phyloP scores from a whole-genome alignment of 2,888 invertebrate species.

The Epinotia nisella region DNA sequence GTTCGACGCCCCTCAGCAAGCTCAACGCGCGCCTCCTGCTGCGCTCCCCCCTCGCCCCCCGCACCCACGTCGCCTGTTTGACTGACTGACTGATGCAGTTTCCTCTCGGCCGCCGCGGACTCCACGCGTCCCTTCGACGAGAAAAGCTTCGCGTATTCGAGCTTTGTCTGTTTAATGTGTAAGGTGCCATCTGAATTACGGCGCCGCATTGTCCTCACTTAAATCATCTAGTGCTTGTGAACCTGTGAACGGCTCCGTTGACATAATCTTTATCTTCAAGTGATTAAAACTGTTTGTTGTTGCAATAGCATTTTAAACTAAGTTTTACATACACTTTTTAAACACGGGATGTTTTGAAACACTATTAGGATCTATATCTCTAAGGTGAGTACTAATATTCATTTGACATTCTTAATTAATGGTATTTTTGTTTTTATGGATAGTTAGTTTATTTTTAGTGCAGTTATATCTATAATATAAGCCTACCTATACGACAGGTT shows the following conservation, averaged over 20 bases:
- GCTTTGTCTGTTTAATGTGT: constrained; percentile 71
- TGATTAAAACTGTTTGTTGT: constrained; percentile 68
- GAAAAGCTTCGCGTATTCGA: constrained; percentile 75
- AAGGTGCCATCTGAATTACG: constrained; percentile 64
- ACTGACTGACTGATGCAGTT: constrained; percentile 73
- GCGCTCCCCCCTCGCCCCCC: constrained; percentile 43
- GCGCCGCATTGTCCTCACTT: constrained; percentile 52
- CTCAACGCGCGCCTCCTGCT: constrained; percentile 48
- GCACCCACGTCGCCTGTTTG: constrained; percentile 52
- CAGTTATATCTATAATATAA: background rate
- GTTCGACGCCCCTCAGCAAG: constrained; percentile 67
- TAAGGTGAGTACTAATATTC: constrained; percentile 47
- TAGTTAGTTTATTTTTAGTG: background rate
- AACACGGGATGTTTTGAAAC: constrained; percentile 69
- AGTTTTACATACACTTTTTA: constrained; percentile 73
- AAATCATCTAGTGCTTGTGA: constrained; percentile 58
- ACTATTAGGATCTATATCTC: constrained; percentile 64
- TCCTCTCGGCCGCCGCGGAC: constrained; percentile 59
- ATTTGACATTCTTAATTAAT: background rate
- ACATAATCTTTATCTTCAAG: constrained; percentile 52
- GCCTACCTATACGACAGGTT: background rate
- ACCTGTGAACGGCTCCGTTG: constrained; percentile 57
- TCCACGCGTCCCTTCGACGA: constrained; percentile 55
- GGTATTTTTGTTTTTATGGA: background rate
- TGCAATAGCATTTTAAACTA: constrained; percentile 68